Evolutionary conservation across 1,140 invertebrate genomes (phyloP).

Genomic region (Zaprionus nigranus): DNA sequence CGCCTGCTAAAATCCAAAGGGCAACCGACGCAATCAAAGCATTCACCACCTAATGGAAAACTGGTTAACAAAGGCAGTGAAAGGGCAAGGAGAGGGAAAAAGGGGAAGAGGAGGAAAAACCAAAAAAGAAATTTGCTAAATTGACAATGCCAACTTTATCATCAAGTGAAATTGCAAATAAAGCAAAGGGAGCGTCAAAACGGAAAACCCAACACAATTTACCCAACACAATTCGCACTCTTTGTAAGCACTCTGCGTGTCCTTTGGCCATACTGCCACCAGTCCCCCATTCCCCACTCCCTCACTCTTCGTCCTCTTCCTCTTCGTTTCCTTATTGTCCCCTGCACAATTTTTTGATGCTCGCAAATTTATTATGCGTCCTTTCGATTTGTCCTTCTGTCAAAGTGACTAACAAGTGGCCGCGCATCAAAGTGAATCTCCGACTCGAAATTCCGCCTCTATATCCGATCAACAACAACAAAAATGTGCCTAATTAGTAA

Average conservation of each 20-base stretch:
- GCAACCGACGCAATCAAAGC: slow-evolving; percentile 59
- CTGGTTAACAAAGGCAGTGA: slow-evolving; percentile 32
- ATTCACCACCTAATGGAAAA: slow-evolving; percentile 64
- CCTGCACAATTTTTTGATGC: slow-evolving; percentile 42
- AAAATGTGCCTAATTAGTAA: slow-evolving; percentile 32
- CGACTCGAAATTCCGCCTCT: slow-evolving; percentile 31
- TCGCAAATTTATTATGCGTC: slow-evolving; percentile 47
- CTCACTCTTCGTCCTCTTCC: neutral
- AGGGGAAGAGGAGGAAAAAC: neutral
- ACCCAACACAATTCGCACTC: slow-evolving; percentile 52
- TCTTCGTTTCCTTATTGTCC: slow-evolving; percentile 7
- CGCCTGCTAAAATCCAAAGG: slow-evolving; percentile 39
- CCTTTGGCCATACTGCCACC: slow-evolving; percentile 39
- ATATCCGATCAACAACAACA: slow-evolving; percentile 24
- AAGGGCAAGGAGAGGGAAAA: neutral
- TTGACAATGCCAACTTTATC: slow-evolving; percentile 71
- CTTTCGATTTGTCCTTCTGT: slow-evolving; percentile 28
- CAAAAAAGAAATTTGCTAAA: slow-evolving; percentile 58
- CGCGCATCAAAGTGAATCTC: slow-evolving; percentile 31
- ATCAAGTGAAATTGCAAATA: slow-evolving; percentile 72
- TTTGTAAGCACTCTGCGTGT: slow-evolving; percentile 45
- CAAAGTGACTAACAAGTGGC: slow-evolving; percentile 43
- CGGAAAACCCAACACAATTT: slow-evolving; percentile 58
- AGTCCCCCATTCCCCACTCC: slow-evolving; percentile 10
- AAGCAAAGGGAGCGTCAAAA: slow-evolving; percentile 58